A percentile compares a stretch with the other conserved stretches of the same genome.
Conservation (phyloP, 2,888 invertebrate species). For the Euspilapteryx auroguttella region DNA sequence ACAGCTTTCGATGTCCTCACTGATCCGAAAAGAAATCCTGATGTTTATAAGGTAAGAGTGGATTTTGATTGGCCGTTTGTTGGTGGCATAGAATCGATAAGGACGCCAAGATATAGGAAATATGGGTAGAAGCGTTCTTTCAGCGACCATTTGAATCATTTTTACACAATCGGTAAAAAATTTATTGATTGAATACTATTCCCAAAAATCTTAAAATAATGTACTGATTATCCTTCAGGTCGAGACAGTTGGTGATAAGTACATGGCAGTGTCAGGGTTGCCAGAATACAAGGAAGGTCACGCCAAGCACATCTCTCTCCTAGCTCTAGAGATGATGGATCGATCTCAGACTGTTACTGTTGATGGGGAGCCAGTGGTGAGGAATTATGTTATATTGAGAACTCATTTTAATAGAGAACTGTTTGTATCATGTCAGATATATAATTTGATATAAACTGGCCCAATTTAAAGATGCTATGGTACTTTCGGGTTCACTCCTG, state of each 20-base stretch:
- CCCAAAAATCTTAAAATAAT: no score
- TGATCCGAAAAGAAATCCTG: constrained; percentile 88
- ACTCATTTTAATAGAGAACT: constrained; percentile 4
- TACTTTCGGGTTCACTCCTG: no score
- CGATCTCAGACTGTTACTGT: constrained; percentile 83
- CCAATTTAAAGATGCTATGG: no score
- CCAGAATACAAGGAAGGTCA: constrained; percentile 90
- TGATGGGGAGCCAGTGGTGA: constrained; percentile 86
- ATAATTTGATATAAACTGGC: no score
- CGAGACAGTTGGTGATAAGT: constrained; percentile 96
- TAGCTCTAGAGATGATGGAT: constrained; percentile 96
- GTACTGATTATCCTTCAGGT: constrained; percentile 64
- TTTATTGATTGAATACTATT: no score
- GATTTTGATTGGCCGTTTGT: neutral
- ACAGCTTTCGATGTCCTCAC: constrained; percentile 93
- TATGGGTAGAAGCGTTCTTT: no score
- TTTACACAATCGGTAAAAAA: no score
- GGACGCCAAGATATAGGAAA: no score
- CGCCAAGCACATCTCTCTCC: constrained; percentile 85
- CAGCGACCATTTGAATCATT: no score
- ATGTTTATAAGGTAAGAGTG: constrained; percentile 84
- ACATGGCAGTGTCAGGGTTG: constrained; percentile 95
- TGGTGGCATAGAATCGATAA: neutral
- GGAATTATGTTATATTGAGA: constrained; percentile 14
- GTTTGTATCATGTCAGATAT: no score